Base-by-base conservation (phyloP, 2,888 invertebrate genomes). In the Meandrusa payeni region DNA sequence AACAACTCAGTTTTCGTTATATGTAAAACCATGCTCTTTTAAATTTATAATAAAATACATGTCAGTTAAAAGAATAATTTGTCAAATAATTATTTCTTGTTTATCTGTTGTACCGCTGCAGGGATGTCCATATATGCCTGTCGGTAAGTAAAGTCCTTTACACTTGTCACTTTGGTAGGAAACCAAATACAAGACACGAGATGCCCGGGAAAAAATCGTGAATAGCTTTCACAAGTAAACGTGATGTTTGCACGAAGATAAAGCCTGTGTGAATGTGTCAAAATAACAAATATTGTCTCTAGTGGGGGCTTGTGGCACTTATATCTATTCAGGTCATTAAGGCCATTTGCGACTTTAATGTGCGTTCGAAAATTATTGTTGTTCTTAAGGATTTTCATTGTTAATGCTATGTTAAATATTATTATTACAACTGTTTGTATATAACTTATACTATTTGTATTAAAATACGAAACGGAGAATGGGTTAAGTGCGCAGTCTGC, bases 251-350 rank as follows among this genome's bases (percentile, higher is more conserved):
- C 54, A 60, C 70, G 74, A 68, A 69, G 86, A 87, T 87, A 87
- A 86, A 81, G 71, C 60, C 70, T 81, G 80, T 83, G 82, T 87
- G 86, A 88, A 87, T 87, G 82, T 83, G 86, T 85, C 86, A 88
- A 88, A 88, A 87, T 74, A 76, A 76, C 77, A 82, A 83, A 81
- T 83, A 87, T 87, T 86, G 80, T 78, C 78, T 74, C 65, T 73
- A 64, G 63, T 26, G 34, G 27, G 22, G 39, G 22, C 38, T 44
- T 39, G 22, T 24, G 44, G 42, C 41, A 33, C 33, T 33, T 27
- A 32, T 9, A 38, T 27, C 44, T 39, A 39, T 44, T 44, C 38
- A 17, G 39, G 44, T 44, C 39, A 44, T 39, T 39, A 39, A 39
- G 28, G 23, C 28, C 32, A 23, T 39, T 33, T 32, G 32, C 38